A percentile compares a stretch with the other conserved stretches of the same genome.
phyloP scores from a whole-genome alignment of 2,888 invertebrate species.

The Pheosia gnoma region DNA sequence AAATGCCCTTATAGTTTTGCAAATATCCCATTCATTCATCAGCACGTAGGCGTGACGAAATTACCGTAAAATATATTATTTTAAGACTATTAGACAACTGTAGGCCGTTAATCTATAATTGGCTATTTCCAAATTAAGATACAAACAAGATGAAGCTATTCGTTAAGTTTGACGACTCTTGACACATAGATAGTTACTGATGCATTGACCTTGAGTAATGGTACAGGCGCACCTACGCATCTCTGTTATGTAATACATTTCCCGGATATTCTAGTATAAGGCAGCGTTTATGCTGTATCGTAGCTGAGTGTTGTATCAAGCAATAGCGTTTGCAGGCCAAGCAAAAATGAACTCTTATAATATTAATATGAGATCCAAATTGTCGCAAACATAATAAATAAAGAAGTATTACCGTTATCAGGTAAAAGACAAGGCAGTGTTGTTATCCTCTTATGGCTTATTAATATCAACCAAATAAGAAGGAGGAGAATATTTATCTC shows the following conservation, averaged over 20 bases:
- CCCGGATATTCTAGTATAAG: background rate
- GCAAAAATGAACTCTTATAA: no score
- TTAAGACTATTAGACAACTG: conserved; percentile 4
- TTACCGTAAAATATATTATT: background rate
- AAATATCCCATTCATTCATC: background rate
- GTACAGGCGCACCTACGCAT: conserved; percentile 34
- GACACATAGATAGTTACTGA: conserved; percentile 20
- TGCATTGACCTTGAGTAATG: conserved; percentile 35
- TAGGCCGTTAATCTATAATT: conserved; percentile 15
- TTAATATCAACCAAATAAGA: no score
- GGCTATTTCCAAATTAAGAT: conserved; percentile 19
- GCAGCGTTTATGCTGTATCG: no score
- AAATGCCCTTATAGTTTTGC: background rate
- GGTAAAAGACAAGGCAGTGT: no score
- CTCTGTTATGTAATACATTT: background rate
- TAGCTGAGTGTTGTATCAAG: no score
- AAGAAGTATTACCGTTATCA: no score
- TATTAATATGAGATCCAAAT: no score
- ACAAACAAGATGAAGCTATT: conserved; percentile 26
- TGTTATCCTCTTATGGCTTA: no score
- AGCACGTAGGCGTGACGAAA: background rate
- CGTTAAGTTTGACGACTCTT: conserved; percentile 31
- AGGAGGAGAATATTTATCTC: no score
- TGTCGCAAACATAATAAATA: no score
- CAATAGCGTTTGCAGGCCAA: no score